Evolutionary conservation across 2,113 vertebrate species (phyloP), one percentile per base, ranked within the genome.

Genomic region (Hucho hucho): DNA sequence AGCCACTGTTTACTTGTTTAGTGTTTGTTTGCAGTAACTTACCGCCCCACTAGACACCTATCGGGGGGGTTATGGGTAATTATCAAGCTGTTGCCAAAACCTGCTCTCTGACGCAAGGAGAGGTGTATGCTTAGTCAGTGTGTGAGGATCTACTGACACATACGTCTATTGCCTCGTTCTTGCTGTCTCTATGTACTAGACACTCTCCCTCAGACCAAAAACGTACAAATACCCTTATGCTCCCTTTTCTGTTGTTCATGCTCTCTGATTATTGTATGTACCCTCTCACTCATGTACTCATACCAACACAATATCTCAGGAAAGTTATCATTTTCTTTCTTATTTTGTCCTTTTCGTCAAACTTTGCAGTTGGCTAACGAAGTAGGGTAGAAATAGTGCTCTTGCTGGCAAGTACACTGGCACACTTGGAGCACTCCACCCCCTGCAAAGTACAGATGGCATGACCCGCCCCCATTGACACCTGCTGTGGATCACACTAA

Each of bases 371-470:
- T 16, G 6, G 18, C 13, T 61, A n/a, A 61, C n/a, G 16, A 6
- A 59, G 49, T 26, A 9, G 58, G 63, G 22, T 26, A 64, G 63
- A 4, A 28, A 3, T 28, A 56, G 18, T 63, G 66, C 13, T 11
- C n/a, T 59, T 47, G 28, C 67, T 13, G 24, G 16, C 46, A 18
- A 43, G 71, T 49, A 64, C 68, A 73, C 32, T 32, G 75, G 67
- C 83, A 83, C 81, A 47, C 86, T 74, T 82, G 82, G 83, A 81
- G 80, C 81, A 79, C 77, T 59, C 75, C 79, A 20, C 86, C 83
- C 16, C 86, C 83, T 77, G 88, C 86, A 85, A 85, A 77, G 88
- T 91, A 72, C 91, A 93, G 92, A 92, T 93, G 92, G 92, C 79
- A 58, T 58, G 63, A 68, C 82, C 90, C 81, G 76, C 92, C 93